Evolutionary conservation across 2,113 vertebrate genomes (phyloP), one percentile per base, ranked within the genome.

Genomic region (Mustela nigripes): DNA sequence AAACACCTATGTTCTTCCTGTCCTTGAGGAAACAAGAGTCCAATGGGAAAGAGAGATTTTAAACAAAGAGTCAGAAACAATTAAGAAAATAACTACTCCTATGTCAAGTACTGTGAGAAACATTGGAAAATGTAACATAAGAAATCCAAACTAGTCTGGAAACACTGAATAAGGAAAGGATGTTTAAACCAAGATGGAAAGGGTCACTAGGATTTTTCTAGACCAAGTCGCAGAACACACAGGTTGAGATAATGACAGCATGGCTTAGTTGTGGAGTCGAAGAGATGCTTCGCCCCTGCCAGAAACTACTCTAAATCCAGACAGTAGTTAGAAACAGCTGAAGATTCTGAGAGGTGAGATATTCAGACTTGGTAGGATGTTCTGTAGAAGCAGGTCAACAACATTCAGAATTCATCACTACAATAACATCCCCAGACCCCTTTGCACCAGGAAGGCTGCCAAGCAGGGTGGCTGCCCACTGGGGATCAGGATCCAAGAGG

Each of bases 1-100:
- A 94, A 93, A 96, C 22, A 83, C 22, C 93, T 18, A 53, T 88
- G 53, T 74, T 97, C 24, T 92, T 92, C 33, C 28, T 86, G 45
- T 7, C 58, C 18, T 24, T 86, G 89, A 95, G 78, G 74, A 93
- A 92, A 95, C 50, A 36, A 79, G 2, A 95, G n/a, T 94, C 36
- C 56, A 94, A 84, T 80, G 28, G 33, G 24, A 94, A 88, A 97
- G 84, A 76, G 1, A 85, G 82, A 91, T 19, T 93, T 92, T 63
- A 65, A 96, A 93, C 48, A 83, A 97, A 97, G 33, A 85, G 65
- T 33, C 56, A 73, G 21, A 62, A 50, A 92, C 39, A 87, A 87
- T 81, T 39, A 74, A 39, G 31, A 62, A 81, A 93, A 92, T 83
- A 85, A 97, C 94, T 73, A 69, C 9, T 89, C 2, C 42, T 26